Percentiles rank a stretch among this genome's conserved stretches.
Evolutionary conservation across 2,797 vertebrate species (phyloP).

Genomic region (Leuciscus waleckii): DNA sequence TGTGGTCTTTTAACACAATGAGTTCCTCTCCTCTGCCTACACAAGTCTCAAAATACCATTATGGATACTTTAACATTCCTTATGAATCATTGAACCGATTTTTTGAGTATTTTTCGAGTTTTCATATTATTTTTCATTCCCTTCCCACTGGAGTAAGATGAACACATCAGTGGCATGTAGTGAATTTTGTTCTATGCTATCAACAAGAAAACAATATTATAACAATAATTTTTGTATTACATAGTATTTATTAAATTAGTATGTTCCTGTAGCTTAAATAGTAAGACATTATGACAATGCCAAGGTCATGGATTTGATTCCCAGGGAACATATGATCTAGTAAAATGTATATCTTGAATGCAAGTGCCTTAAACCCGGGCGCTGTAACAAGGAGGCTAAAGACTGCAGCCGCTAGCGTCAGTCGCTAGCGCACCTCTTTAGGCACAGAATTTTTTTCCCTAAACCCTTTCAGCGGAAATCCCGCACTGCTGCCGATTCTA

Average conservation of each 20-base stretch:
- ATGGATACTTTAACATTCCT: slow-evolving; percentile 33
- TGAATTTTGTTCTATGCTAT: not conserved
- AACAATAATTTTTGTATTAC: not conserved
- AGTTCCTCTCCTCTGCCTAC: slow-evolving; percentile 20
- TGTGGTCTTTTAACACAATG: slow-evolving; percentile 21
- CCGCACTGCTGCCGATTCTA: no score
- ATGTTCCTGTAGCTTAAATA: not conserved
- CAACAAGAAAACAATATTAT: not conserved
- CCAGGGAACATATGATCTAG: not conserved
- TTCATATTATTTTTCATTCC: not conserved
- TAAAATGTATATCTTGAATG: not conserved
- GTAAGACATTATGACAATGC: not conserved
- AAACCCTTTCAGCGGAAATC: no score
- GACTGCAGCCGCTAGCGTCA: no score
- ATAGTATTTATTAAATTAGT: not conserved
- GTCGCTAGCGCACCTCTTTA: no score
- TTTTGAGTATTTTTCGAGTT: slow-evolving; percentile 1
- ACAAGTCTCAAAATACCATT: slow-evolving; percentile 36
- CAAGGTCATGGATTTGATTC: not conserved
- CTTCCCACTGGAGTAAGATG: not conserved
- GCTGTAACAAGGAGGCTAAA: no score
- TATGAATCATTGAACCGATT: slow-evolving; percentile 20
- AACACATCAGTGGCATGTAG: not conserved
- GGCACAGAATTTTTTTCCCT: no score
- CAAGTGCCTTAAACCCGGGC: not conserved